These are phyloP conservation scores for Dromiciops gliroides DNA, from an alignment of 2,113 vertebrate species.

Conservation along the genomic window DNA sequence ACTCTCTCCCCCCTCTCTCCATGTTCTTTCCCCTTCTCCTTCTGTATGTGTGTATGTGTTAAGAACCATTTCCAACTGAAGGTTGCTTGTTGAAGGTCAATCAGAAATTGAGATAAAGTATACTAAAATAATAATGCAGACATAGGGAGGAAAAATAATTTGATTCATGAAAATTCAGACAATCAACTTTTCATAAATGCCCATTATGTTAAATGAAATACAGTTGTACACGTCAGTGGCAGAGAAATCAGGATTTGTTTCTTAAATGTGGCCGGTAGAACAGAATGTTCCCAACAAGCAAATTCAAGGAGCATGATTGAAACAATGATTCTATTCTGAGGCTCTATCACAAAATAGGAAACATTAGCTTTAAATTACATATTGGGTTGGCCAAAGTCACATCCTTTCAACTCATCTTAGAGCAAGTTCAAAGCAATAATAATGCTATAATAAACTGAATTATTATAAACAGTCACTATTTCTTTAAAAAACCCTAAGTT, in stretches of 20 bases:
- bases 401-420: background rate
- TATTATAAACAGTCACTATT: background rate
- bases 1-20: no score
- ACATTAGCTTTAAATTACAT: background rate
- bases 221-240: background rate
- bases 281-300: background rate
- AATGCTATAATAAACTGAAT: background rate
- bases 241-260: background rate
- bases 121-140: background rate
- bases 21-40: no score
- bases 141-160: background rate
- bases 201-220: background rate
- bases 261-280: background rate
- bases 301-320: background rate
- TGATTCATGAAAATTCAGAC: background rate
- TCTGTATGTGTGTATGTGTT: background rate
- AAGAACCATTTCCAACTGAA: background rate
- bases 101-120: background rate
- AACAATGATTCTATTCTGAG: background rate
- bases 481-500: background rate
- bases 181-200: background rate
- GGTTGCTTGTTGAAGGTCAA: background rate
- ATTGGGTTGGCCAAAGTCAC: background rate
- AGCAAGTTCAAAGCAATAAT: background rate
- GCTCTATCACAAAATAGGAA: background rate